Evolutionary conservation across 2,888 invertebrate species (phyloP).

Genomic region (Sinelater perroti): DNA sequence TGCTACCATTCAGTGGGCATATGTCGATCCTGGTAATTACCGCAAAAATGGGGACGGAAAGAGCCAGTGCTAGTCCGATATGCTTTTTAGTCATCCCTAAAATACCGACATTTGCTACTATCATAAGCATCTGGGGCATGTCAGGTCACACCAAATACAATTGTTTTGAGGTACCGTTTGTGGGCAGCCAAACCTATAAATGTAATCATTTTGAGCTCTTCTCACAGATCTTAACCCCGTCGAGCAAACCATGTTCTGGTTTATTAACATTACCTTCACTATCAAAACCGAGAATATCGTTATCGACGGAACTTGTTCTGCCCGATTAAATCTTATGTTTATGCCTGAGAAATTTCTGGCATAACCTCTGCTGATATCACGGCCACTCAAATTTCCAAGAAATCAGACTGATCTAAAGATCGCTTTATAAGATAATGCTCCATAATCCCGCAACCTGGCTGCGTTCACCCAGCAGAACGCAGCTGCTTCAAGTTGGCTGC

Average conservation of each 20-base stretch:
- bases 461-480: conserved; percentile 85
- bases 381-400: conserved; percentile 95
- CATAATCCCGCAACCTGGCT: conserved; percentile 75
- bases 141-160: conserved; percentile 99
- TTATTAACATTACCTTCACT: conserved; percentile 93
- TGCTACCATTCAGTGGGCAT: conserved; percentile 93
- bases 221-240: conserved; percentile 99
- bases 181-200: conserved; percentile 99
- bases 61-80: conserved; percentile 91
- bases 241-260: conserved; percentile 93
- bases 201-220: conserved; percentile 97
- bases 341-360: conserved; percentile 95
- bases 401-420: conserved; percentile 81
- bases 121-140: conserved; percentile 96
- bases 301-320: conserved; percentile 98
- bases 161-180: conserved; percentile 98
- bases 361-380: conserved; percentile 96
- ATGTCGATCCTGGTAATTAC: conserved; percentile 99
- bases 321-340: conserved; percentile 99
- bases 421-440: conserved; percentile 90
- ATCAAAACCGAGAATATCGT: conserved; percentile 98
- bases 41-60: conserved; percentile 97
- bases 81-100: conserved; percentile 99
- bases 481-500: conserved; percentile 83
- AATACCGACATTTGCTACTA: conserved; percentile 97